Percentiles rank a stretch among this genome's conserved stretches.
These are phyloP conservation scores for Ameiurus melas DNA, from an alignment of 2,113 vertebrate genomes.

Conservation along the genomic window DNA sequence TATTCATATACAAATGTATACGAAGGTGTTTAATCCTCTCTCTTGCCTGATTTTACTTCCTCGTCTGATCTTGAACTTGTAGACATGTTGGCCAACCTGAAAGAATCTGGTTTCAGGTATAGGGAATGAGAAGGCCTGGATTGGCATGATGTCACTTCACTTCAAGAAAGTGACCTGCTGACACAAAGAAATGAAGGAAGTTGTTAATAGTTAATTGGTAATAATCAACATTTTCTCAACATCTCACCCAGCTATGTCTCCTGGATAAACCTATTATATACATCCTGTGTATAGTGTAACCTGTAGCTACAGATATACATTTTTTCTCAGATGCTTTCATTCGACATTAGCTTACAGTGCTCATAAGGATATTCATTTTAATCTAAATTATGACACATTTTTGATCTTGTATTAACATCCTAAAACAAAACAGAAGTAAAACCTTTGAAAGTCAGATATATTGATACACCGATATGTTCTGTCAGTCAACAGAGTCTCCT, in stretches of 20 bases:
- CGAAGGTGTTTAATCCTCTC: constrained; percentile 11
- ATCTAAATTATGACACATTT: not conserved
- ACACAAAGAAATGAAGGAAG: not conserved
- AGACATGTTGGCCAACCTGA: constrained; percentile 75
- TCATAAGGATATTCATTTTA: not conserved
- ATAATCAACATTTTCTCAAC: not conserved
- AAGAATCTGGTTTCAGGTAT: constrained; percentile 81
- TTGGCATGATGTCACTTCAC: constrained; percentile 66
- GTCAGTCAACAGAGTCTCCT: not conserved
- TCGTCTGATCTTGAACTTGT: constrained; percentile 83
- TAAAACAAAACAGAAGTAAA: not conserved
- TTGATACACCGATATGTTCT: not conserved
- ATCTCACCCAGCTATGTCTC: not conserved
- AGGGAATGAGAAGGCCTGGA: constrained; percentile 77
- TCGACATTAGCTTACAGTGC: not conserved
- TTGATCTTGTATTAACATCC: not conserved
- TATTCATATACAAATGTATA: not conserved
- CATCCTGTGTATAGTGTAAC: not conserved
- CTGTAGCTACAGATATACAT: not conserved
- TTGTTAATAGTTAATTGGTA: not conserved
- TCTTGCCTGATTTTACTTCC: constrained; percentile 76
- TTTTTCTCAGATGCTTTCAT: not conserved
- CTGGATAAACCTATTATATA: not conserved
- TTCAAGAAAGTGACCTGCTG: not conserved
- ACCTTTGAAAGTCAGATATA: not conserved